Conservation (phyloP, 2,113 vertebrate genomes). For the Herpetotheres cachinnans region DNA sequence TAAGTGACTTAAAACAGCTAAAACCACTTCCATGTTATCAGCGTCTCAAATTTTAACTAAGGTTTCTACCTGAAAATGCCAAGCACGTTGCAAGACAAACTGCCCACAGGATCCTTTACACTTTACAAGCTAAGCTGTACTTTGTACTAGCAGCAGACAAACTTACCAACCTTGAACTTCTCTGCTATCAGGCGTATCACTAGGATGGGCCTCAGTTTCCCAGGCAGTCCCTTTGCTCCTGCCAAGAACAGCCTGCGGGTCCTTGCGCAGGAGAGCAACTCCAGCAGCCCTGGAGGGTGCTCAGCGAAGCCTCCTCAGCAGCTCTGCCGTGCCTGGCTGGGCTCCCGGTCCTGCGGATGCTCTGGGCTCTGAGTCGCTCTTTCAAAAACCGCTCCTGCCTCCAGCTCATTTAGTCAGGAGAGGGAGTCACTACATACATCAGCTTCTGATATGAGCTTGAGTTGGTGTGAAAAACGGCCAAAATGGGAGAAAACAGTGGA, state of each 20-base stretch:
- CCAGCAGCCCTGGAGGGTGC: neutral
- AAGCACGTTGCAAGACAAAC: neutral
- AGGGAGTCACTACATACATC: neutral
- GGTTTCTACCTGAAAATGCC: neutral
- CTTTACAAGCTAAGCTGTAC: neutral
- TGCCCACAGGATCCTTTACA: neutral
- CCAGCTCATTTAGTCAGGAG: neutral
- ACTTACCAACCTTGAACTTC: neutral
- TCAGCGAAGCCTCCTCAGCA: neutral
- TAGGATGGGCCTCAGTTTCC: neutral
- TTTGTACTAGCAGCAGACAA: neutral
- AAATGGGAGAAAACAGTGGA: neutral
- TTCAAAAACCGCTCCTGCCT: neutral
- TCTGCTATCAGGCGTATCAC: accelerated
- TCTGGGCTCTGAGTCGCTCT: neutral
- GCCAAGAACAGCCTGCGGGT: neutral
- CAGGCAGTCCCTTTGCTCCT: neutral
- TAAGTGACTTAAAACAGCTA: neutral
- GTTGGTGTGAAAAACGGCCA: neutral
- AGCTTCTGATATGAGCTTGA: neutral
- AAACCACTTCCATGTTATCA: accelerated
- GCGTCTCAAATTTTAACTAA: accelerated
- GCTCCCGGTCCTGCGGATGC: neutral
- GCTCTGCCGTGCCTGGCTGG: neutral
- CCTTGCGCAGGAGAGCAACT: neutral